These are phyloP conservation scores for Toxotes jaculatrix DNA, from an alignment of 2,113 vertebrate genomes.

Conservation along the genomic window DNA sequence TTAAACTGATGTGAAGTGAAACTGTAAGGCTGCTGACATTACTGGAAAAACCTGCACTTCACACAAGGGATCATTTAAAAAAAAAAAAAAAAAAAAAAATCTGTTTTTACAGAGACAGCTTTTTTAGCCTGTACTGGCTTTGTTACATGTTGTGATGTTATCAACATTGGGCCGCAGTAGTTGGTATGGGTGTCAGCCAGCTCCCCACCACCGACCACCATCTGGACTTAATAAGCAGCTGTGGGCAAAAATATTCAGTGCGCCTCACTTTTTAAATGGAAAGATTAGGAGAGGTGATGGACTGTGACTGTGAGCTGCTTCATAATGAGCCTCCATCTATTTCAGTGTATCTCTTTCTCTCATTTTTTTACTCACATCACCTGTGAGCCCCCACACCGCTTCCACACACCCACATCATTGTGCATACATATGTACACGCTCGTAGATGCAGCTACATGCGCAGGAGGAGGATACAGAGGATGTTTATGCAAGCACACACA, in stretches of 20 bases:
- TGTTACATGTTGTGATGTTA: conserved; percentile 43
- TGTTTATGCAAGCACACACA: not conserved
- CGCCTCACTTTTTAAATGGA: conserved; percentile 77
- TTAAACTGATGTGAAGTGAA: not conserved
- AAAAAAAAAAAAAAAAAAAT: conserved; percentile 10
- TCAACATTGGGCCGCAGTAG: conserved; percentile 34
- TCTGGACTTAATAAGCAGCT: conserved; percentile 79
- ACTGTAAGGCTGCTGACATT: not conserved
- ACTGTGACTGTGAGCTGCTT: conserved; percentile 81
- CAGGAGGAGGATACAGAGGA: conserved; percentile 14
- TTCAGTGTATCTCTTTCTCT: conserved; percentile 47
- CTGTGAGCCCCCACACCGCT: conserved; percentile 43
- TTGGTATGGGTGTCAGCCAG: conserved; percentile 66
- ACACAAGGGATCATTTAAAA: conserved; percentile 29
- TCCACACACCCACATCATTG: conserved; percentile 29
- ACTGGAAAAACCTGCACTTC: not conserved
- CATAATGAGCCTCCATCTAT: conserved; percentile 73
- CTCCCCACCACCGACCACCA: conserved; percentile 68
- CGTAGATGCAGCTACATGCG: conserved; percentile 32
- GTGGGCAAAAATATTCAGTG: conserved; percentile 74
- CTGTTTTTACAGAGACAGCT: conserved; percentile 20
- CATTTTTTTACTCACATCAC: conserved; percentile 36
- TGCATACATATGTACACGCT: conserved; percentile 27
- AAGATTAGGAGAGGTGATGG: conserved; percentile 81
- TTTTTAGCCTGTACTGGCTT: conserved; percentile 29